phyloP scores from a whole-genome alignment of 2,888 invertebrate genomes.

The Tetranychus truncatus region DNA sequence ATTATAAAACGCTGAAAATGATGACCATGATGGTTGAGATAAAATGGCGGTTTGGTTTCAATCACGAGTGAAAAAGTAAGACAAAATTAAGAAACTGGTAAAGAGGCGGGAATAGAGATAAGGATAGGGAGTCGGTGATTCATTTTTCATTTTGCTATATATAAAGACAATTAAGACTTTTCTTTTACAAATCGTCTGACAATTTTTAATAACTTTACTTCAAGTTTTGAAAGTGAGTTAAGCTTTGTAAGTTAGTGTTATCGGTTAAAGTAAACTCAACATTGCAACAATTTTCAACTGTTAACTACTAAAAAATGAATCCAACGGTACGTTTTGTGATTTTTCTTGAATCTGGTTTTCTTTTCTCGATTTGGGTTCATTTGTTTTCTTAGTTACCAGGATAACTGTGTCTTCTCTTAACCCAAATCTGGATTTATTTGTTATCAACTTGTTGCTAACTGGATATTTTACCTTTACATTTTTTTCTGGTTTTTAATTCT shows the following conservation, averaged over 20 bases:
- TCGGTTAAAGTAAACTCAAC: not conserved
- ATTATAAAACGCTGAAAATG: too few species aligned
- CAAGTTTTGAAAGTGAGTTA: too few species aligned
- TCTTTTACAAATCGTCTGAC: too few species aligned
- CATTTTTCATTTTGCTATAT: too few species aligned
- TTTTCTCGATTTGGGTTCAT: not conserved
- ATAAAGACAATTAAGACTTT: too few species aligned
- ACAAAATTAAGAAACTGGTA: too few species aligned
- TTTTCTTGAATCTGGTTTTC: not conserved
- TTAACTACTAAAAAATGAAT: not conserved
- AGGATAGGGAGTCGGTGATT: not conserved
- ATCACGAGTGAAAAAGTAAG: too few species aligned
- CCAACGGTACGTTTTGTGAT: not conserved
- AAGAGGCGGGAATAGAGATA: not conserved
- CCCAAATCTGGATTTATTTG: not conserved
- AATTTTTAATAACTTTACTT: too few species aligned
- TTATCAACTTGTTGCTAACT: not conserved
- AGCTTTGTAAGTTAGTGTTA: not conserved
- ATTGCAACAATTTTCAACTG: not conserved
- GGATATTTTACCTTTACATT: not conserved
- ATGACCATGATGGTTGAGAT: too few species aligned
- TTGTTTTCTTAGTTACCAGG: not conserved
- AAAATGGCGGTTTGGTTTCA: too few species aligned
- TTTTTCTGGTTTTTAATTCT: not conserved
- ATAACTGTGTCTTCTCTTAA: too few species aligned